Base-by-base conservation (phyloP, 1,140 invertebrate species). In the Leptoteleia sp. region DNA sequence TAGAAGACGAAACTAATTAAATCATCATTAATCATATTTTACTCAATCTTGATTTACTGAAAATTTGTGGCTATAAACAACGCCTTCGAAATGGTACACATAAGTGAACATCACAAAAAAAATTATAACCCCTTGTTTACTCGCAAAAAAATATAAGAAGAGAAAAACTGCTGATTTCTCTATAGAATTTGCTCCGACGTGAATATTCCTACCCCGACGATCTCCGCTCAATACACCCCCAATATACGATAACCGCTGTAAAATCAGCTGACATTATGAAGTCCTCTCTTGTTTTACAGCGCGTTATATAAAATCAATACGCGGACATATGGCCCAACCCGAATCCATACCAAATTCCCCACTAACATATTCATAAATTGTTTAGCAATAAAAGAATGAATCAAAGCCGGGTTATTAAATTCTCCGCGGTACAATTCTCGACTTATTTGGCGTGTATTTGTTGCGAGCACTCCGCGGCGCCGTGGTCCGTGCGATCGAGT, bases 401-500 rank as follows among this genome's bases (percentile, higher is more conserved):
- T 43, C 40, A 25, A 15, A 16, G 3, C 7, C 2, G 19, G 11
- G 2, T 4, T 4, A 31, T 29, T 12, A 48, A 48, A 17, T 42
- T 16, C 4, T 17, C 0, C 9, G 13, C 5, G 11, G n/a, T 3
- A 47, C n/a, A 59, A 48, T 57, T 70, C 38, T 25, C 38, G 15
- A 12, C 15, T 17, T 48, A 35, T 61, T 71, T 48, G n/a, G 59
- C 45, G 25, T 38, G 15, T 16, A 29, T 47, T 73, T 35, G 11
- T 8, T 48, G 5, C 22, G 17, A 38, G 37, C 37, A 25, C 42
- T 61, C 47, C n/a, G n/a, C n/a, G n/a, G n/a, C n/a, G n/a, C n/a
- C n/a, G n/a, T 67, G 45, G 33, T 59, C 27, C 5, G 33, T 35
- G 52, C 45, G 52, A 52, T 50, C 38, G 59, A 57, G 52, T 42